Conservation (phyloP, 2,888 invertebrate genomes). For the Conomelus anceps region DNA sequence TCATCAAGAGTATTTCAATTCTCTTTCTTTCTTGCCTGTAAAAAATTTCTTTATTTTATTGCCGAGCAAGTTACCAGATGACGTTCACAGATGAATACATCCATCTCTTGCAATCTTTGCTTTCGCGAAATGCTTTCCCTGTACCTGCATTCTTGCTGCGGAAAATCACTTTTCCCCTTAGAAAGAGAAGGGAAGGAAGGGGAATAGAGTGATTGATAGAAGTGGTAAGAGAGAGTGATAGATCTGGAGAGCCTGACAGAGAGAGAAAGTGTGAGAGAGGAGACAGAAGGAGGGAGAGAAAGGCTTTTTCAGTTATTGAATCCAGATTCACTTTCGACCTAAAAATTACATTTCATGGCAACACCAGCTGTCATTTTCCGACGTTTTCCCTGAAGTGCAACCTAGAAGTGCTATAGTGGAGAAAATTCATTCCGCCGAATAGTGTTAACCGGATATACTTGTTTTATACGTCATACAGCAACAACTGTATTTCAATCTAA, state of each 20-base stretch:
- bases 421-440: not conserved
- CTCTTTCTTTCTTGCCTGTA: not conserved
- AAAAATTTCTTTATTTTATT: not conserved
- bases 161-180: not conserved
- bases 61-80: not conserved
- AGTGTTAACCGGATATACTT: too few species aligned
- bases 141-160: not conserved
- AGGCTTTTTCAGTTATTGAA: not conserved
- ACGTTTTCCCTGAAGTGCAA: not conserved
- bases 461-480: too few species aligned
- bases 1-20: not conserved
- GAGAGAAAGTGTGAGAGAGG: not conserved
- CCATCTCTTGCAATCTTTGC: not conserved
- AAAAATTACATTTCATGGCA: not conserved
- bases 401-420: not conserved
- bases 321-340: not conserved
- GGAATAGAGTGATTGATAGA: too few species aligned
- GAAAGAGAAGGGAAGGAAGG: not conserved
- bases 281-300: not conserved
- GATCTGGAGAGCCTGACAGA: too few species aligned
- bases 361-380: not conserved
- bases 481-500: too few species aligned
- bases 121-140: not conserved
- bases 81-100: not conserved
- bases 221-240: too few species aligned